Evolutionary conservation across 2,797 vertebrate genomes (phyloP), one percentile per base, ranked within the genome.

Genomic region (Phrynocephalus forsythii): DNA sequence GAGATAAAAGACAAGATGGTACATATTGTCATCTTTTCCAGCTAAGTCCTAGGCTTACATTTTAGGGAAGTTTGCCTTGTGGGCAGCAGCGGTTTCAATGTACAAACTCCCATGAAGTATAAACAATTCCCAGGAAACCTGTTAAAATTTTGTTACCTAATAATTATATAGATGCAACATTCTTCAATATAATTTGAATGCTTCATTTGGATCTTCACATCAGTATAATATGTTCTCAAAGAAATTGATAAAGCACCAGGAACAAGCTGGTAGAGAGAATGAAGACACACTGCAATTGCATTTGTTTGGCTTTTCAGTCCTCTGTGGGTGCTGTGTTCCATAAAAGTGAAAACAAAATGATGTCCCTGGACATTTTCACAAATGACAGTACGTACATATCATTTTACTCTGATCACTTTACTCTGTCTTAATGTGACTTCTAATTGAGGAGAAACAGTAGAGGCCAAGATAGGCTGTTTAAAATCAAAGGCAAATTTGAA

Each of bases 401-500:
- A 3, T 72, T 83, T 56, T 4, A 56, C 28, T 56, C 48, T 5
- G 38, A 44, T 44, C 38, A 44, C 38, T 44, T 44, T 44, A 44
- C 38, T 44, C 38, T 44, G 38, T 44, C 38, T 44, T 44, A 44
- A 44, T 44, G 38, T 44, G 38, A 44, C 38, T 44, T 44, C 38
- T 44, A 44, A 9, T 11, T 7, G 63, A 77, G 73, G 6, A 18
- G 18, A 77, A 8, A 85, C 3, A 66, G 38, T 15, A 30, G 75
- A 71, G 18, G 48, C 69, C n/a, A 84, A 28, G 30, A 78, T 18
- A 77, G 30, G 26, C 24, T 24, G 28, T 67, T 67, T 77, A 78
- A 66, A 78, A n/a, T 20, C 68, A 83, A 83, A 50, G 63, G 60
- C 50, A 78, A 10, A 78, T 50, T 67, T 85, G 24, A 76, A 66